Percentiles rank a stretch among this genome's conserved stretches.
phyloP scores from a whole-genome alignment of 2,797 vertebrate genomes.

The Ptychadena robeensis region DNA sequence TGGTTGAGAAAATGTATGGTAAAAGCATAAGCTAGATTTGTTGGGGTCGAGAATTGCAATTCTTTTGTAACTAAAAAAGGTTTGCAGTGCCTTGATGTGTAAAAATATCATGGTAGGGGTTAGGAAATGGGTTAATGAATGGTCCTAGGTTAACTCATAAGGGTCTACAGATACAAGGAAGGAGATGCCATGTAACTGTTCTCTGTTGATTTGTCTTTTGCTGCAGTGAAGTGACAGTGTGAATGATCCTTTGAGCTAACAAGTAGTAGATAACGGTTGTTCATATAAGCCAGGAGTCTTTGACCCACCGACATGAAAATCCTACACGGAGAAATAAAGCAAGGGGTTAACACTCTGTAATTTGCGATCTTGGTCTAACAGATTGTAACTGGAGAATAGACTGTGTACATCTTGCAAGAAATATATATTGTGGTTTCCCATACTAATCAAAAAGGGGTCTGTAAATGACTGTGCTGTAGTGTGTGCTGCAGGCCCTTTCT shows the following conservation, averaged over 20 bases:
- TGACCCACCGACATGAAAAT: neutral
- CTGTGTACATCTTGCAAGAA: neutral
- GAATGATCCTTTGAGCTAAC: constrained; percentile 7
- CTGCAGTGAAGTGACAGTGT: constrained; percentile 16
- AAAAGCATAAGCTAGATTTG: constrained; percentile 6
- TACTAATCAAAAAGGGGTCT: neutral
- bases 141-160: neutral
- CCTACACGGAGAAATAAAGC: neutral
- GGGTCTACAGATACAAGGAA: neutral
- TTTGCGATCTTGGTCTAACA: neutral
- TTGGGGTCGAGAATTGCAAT: neutral
- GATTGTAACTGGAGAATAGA: neutral
- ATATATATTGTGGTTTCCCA: constrained; percentile 1
- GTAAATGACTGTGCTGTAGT: constrained; percentile 19
- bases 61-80: neutral
- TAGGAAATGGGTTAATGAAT: constrained; percentile 10
- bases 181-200: neutral
- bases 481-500: constrained; percentile 37
- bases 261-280: neutral
- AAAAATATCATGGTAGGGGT: neutral
- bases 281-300: neutral
- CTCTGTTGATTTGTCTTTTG: neutral
- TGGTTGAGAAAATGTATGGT: constrained; percentile 8
- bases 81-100: neutral
- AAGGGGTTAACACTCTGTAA: constrained; percentile 9